A percentile compares a stretch with the other conserved stretches of the same genome.
These are phyloP conservation scores for Apis laboriosa DNA, from an alignment of 1,140 invertebrate genomes.

Conservation along the genomic window DNA sequence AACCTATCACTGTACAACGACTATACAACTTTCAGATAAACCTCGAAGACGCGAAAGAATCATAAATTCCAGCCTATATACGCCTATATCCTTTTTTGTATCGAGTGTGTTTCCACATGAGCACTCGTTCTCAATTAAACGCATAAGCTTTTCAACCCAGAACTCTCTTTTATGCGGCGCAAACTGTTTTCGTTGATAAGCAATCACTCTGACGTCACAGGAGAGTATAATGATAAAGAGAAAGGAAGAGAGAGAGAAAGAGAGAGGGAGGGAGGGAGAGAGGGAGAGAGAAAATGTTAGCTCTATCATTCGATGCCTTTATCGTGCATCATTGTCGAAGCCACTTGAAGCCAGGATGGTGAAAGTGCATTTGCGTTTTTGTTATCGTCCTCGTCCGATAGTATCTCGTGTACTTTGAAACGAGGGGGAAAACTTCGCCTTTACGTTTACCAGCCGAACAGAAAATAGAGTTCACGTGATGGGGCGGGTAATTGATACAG, in stretches of 20 bases:
- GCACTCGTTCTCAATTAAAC: conserved; percentile 17
- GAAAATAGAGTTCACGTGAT: conserved; percentile 9
- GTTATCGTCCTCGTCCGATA: conserved; percentile 10
- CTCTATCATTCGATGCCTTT: conserved; percentile 9
- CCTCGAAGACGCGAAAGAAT: neutral
- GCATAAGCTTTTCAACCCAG: conserved; percentile 10
- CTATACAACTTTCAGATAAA: neutral
- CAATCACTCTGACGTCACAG: conserved; percentile 18
- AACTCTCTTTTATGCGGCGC: neutral
- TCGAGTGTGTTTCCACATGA: neutral
- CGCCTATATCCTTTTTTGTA: neutral
- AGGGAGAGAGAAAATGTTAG: neutral
- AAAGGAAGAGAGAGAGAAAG: neutral
- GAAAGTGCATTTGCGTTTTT: conserved; percentile 36
- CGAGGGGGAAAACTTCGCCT: conserved; percentile 10
- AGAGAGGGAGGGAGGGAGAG: no score
- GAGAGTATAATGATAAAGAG: no score
- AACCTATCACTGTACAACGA: neutral
- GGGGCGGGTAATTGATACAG: conserved; percentile 31
- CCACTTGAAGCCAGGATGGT: neutral
- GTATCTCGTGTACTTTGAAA: neutral
- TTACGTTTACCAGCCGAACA: conserved; percentile 12
- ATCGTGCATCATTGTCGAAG: conserved; percentile 11
- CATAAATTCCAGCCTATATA: no score
- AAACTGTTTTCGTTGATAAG: conserved; percentile 12